These are phyloP conservation scores for Cyclura pinguis DNA, from an alignment of 2,797 vertebrate genomes.

Conservation along the genomic window DNA sequence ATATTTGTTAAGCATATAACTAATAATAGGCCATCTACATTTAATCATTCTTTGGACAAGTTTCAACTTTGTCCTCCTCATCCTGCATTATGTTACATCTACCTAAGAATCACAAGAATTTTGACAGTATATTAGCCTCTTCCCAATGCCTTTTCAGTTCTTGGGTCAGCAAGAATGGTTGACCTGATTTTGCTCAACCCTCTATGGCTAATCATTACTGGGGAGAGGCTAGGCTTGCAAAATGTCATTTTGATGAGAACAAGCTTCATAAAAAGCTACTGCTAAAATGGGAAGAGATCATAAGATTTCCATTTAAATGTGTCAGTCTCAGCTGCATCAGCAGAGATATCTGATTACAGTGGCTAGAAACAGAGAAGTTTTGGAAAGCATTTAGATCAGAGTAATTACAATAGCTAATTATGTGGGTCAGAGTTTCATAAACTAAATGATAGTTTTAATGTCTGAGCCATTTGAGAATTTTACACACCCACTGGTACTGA, in stretches of 20 bases:
- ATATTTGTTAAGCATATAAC: background rate
- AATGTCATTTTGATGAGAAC: constrained; percentile 38
- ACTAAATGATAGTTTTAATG: constrained; percentile 68
- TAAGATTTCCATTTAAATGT: constrained; percentile 50
- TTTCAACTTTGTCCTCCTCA: constrained; percentile 6
- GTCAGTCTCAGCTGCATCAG: constrained; percentile 43
- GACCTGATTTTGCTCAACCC: constrained; percentile 15
- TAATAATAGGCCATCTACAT: background rate
- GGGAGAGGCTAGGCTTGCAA: background rate
- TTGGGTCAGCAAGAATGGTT: constrained; percentile 22
- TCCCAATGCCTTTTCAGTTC: background rate
- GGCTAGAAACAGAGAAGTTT: constrained; percentile 69
- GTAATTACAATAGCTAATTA: constrained; percentile 73
- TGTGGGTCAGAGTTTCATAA: constrained; percentile 68
- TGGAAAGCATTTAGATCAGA: constrained; percentile 68
- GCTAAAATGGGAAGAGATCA: constrained; percentile 17
- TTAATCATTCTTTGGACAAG: background rate
- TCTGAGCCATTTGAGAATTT: constrained; percentile 53
- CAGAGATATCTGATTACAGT: constrained; percentile 67
- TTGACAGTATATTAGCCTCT: constrained; percentile 12
- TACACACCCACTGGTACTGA: constrained; percentile 54
- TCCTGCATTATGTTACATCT: background rate
- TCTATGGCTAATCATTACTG: background rate
- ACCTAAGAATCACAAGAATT: constrained; percentile 1
- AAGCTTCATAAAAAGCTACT: constrained; percentile 29